Conservation (phyloP, 2,113 vertebrate species). For the Phrynocephalus versicolor region DNA sequence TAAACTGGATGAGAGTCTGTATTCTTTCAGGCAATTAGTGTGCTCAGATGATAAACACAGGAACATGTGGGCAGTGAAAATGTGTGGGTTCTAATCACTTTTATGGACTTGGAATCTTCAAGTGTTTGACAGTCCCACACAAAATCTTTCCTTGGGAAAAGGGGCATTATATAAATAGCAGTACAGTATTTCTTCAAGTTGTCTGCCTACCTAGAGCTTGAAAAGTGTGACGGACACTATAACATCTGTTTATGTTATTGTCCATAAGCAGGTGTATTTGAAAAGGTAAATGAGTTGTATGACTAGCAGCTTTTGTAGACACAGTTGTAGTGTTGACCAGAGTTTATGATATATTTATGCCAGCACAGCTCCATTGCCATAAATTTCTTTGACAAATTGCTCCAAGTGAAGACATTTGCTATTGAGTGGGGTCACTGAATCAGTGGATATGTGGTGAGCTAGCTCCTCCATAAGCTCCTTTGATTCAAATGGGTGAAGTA, state of each 20-base stretch:
- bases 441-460: too few species aligned
- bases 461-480: too few species aligned
- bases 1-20: not conserved
- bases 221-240: not conserved
- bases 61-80: not conserved
- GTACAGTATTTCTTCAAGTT: not conserved
- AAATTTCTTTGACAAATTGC: too few species aligned
- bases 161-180: not conserved
- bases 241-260: not conserved
- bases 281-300: constrained; percentile 15
- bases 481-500: too few species aligned
- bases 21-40: not conserved
- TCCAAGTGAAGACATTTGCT: too few species aligned
- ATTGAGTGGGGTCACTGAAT: too few species aligned
- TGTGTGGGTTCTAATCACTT: not conserved
- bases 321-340: too few species aligned
- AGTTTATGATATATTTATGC: too few species aligned
- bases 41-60: too few species aligned
- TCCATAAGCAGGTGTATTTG: not conserved
- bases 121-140: not conserved
- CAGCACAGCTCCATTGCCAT: too few species aligned
- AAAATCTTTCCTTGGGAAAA: not conserved
- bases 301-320: too few species aligned
- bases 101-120: not conserved
- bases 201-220: not conserved